These are phyloP conservation scores for Heliconius erato DNA, from an alignment of 2,888 invertebrate genomes.

Conservation along the genomic window DNA sequence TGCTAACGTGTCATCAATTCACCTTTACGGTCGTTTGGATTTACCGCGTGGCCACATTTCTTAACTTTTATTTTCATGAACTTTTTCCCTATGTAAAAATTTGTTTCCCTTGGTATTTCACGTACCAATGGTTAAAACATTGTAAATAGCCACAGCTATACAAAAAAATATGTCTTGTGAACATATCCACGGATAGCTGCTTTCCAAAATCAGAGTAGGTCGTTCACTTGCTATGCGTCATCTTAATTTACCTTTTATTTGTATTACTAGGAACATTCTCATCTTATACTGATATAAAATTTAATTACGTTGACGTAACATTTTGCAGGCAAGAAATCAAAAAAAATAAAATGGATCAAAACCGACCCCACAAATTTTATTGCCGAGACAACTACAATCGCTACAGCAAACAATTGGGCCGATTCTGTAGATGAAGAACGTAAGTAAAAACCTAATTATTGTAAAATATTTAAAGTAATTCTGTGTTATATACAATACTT, in stretches of 20 bases:
- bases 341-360: conserved; percentile 94
- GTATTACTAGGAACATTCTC: conserved; percentile 52
- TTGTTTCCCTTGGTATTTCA: conserved; percentile 47
- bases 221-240: conserved; percentile 82
- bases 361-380: conserved; percentile 93
- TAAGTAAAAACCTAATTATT: conserved; percentile 69
- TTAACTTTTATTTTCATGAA: conserved; percentile 60
- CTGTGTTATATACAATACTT: not conserved
- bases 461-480: not conserved
- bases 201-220: conserved; percentile 80
- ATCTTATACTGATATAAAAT: conserved; percentile 50
- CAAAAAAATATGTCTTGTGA: conserved; percentile 58
- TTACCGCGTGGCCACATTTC: conserved; percentile 86
- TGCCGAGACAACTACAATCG: conserved; percentile 88
- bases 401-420: conserved; percentile 90
- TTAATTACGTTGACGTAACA: conserved; percentile 53
- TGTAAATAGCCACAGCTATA: conserved; percentile 15
- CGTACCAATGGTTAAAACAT: conserved; percentile 2
- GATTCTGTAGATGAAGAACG: conserved; percentile 94
- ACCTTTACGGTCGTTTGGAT: conserved; percentile 84
- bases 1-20: conserved; percentile 85
- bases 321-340: conserved; percentile 91
- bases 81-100: conserved; percentile 43
- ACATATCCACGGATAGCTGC: conserved; percentile 73
- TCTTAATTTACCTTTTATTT: conserved; percentile 66